phyloP scores from a whole-genome alignment of 2,113 vertebrate species.

The Calyptomena viridis region DNA sequence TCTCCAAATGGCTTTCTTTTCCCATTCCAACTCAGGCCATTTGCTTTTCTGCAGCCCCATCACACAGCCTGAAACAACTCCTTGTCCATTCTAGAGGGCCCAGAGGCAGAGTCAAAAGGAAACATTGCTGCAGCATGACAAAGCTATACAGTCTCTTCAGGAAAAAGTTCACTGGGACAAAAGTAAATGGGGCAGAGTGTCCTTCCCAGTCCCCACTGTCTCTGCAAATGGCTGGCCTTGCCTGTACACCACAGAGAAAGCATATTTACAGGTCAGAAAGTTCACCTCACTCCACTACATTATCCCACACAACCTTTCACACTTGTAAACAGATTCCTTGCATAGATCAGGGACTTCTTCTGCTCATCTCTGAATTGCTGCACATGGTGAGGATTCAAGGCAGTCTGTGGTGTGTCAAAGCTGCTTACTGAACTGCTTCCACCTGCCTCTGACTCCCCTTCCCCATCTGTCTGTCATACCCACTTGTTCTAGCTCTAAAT shows the following conservation, averaged over 20 bases:
- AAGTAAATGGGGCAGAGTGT: neutral
- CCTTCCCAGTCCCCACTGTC: neutral
- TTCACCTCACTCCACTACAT: neutral
- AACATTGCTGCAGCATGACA: neutral
- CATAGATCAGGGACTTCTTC: neutral
- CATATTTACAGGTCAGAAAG: neutral
- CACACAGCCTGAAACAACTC: neutral
- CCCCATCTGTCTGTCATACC: neutral
- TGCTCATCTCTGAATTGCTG: neutral
- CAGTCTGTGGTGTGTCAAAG: neutral
- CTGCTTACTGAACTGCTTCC: neutral
- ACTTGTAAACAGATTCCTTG: neutral
- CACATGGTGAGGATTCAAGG: fast-evolving
- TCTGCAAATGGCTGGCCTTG: neutral
- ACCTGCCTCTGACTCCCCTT: neutral
- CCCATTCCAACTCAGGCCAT: neutral
- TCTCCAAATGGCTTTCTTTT: neutral
- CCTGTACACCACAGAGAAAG: neutral
- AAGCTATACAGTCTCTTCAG: neutral
- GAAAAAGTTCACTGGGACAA: neutral
- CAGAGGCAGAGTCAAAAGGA: neutral
- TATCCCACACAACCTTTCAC: neutral
- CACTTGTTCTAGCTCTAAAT: neutral
- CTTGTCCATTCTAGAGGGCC: neutral
- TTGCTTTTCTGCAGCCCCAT: slow-evolving; percentile 23